Conservation (phyloP, 1,140 invertebrate species). For the Bombus turneri region DNA sequence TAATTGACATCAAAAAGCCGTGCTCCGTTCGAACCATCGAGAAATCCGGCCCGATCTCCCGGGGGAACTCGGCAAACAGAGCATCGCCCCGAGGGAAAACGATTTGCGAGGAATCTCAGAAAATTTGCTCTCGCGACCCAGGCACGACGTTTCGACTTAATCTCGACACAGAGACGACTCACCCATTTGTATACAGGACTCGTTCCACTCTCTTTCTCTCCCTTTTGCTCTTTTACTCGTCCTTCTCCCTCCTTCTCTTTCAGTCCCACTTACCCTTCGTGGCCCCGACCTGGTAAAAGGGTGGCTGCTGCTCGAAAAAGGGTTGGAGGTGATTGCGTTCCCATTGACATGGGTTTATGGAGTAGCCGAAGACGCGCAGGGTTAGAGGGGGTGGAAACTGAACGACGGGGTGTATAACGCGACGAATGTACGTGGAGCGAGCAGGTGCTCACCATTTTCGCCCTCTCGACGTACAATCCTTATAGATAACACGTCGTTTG, state of each 20-base stretch:
- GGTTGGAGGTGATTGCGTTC: conserved; percentile 71
- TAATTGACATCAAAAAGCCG: not conserved
- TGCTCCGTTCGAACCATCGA: not conserved
- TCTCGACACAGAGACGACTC: conserved; percentile 46
- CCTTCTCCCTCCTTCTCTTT: conserved; percentile 1
- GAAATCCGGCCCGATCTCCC: not conserved
- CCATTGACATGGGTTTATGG: conserved; percentile 76
- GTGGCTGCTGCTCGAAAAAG: conserved; percentile 47
- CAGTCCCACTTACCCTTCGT: not conserved
- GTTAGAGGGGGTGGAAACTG: not conserved
- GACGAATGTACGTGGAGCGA: conserved; percentile 64
- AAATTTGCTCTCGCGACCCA: conserved; percentile 43
- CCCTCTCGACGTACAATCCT: conserved; percentile 76
- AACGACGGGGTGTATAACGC: conserved; percentile 47
- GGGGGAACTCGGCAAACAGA: not conserved
- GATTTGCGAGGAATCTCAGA: conserved; percentile 36
- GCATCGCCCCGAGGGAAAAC: not conserved
- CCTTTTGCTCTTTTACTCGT: not conserved
- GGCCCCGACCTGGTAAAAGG: conserved; percentile 14
- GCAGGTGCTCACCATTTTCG: conserved; percentile 78
- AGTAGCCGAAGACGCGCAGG: conserved; percentile 52
- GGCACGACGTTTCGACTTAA: conserved; percentile 55
- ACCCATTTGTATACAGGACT: conserved; percentile 61
- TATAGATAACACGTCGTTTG: conserved; percentile 80
- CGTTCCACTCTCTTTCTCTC: conserved; percentile 28